These are phyloP conservation scores for Astyanax mexicanus DNA, from an alignment of 2,797 vertebrate genomes.

Conservation along the genomic window DNA sequence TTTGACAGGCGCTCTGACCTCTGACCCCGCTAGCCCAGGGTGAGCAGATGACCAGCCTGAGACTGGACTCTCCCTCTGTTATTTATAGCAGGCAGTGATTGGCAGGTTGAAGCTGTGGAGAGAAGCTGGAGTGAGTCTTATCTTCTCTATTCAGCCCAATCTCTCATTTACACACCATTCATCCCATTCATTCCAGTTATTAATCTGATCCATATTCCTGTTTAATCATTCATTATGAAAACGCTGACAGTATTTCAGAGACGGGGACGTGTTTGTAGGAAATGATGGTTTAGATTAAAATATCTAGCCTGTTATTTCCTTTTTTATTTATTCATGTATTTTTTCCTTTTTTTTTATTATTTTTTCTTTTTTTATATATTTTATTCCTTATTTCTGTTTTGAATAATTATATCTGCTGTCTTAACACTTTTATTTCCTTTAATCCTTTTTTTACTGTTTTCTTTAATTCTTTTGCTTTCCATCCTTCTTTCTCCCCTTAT, in stretches of 20 bases:
- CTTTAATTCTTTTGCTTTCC: not conserved
- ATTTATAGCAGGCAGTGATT: constrained; percentile 10
- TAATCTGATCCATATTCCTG: constrained; percentile 17
- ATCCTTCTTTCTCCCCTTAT: not conserved
- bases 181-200: constrained; percentile 9
- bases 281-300: constrained; percentile 11
- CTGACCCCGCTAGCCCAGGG: not conserved
- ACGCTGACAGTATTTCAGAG: not conserved
- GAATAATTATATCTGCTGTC: no score
- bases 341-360: constrained; percentile 37
- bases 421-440: no score
- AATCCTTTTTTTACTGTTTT: not conserved
- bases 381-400: not conserved
- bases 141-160: constrained; percentile 19
- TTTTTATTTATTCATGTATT: constrained; percentile 10
- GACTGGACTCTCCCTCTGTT: not conserved
- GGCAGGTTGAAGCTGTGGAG: not conserved
- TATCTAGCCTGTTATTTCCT: not conserved
- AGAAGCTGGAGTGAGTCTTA: constrained; percentile 17
- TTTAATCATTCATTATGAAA: not conserved
- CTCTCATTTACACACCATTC: constrained; percentile 26
- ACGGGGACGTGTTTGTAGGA: not conserved
- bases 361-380: not conserved
- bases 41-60: constrained; percentile 8
- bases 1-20: not conserved